Evolutionary conservation across 1,140 invertebrate species (phyloP), one percentile per base, ranked within the genome.

Genomic region (Brachionus rotundiformis): DNA sequence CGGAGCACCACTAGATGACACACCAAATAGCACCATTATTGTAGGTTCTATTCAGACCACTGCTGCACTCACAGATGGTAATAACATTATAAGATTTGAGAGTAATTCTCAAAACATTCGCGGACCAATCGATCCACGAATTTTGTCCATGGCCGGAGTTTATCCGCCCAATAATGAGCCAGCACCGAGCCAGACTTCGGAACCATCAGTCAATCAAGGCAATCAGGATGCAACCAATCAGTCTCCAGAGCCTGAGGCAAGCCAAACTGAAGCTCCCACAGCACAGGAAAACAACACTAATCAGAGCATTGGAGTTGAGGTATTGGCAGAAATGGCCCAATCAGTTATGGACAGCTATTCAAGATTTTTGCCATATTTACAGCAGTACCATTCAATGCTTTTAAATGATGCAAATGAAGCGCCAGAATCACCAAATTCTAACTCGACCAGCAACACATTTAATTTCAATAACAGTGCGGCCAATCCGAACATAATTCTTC

Each of bases 281-380:
- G 44, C 36, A 54, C 11, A 3, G 25, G 25, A 39, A 23, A 49
- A 13, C 11, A 39, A 6, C 10, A 16, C 10, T 73, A 36, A 59
- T 19, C 85, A 84, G 41, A 82, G 83, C 25, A 84, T 84, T 8
- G 82, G 82, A 6, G 82, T 84, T 10, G 83, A 81, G 47, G 82
- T 82, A 23, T 73, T 86, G 68, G 85, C 83, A 16, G 84, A 84
- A 54, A 65, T 86, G 16, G 65, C 85, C 23, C 76, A 83, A 33
- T 84, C 84, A 33, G 83, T 85, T 3, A 71, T 82, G 44, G 83
- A 83, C 19, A 54, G 84, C 11, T 84, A 86, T 41, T 49, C 68
- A 13, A 33, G 84, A 36, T 80, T 85, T 41, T 83, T 84, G 54
- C 85, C 85, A 3, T 82, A 84, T 61, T 47, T 86, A 39, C 84